Base-by-base conservation (phyloP, 2,797 vertebrate species). In the Enteromius trimaculatus region DNA sequence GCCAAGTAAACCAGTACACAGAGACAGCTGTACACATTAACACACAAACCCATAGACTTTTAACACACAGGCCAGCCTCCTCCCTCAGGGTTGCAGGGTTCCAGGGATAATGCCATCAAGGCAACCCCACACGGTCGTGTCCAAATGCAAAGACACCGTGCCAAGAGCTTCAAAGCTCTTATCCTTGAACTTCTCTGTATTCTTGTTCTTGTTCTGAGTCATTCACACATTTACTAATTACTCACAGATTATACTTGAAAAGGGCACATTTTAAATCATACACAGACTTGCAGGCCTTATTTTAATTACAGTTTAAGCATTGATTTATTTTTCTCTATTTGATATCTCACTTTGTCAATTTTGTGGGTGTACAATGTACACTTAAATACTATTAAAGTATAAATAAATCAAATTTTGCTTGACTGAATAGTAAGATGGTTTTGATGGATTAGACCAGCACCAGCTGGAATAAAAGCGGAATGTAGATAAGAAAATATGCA, bases 71-170 rank as follows among this genome's bases (percentile, higher is more conserved):
- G 55, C 55, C 76, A 72, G 60, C 23, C 65, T 70, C 62, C 37
- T 80, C 75, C 66, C 71, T 70, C 83, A 58, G 69, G 77, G 47
- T 71, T 49, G 42, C 75, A 71, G 53, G 53, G 65, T 78, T 83
- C 51, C 82, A 83, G 82, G 39, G 82, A 71, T 58, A 71, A 29
- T 83, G 53, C 53, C 65, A 83, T 83, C 29, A 83, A 70, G 74
- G 74, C 81, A 83, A 58, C 26, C 74, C 74, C 64, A 70, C 39
- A 76, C 9, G 37, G 29, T 71, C 47, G 21, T 66, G 9, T 53
- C 80, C 71, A 76, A 82, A 26, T 1, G 6, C 34, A 68, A 60
- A 44, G 6, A 77, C 23, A 53, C 49, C 23, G 3, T 83, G 75
- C 81, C 81, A 77, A 69, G 37, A 26, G 29, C 49, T 26, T 69